Conservation (phyloP, 2,888 invertebrate species). For the Amblyjoppa fuscipennis region DNA sequence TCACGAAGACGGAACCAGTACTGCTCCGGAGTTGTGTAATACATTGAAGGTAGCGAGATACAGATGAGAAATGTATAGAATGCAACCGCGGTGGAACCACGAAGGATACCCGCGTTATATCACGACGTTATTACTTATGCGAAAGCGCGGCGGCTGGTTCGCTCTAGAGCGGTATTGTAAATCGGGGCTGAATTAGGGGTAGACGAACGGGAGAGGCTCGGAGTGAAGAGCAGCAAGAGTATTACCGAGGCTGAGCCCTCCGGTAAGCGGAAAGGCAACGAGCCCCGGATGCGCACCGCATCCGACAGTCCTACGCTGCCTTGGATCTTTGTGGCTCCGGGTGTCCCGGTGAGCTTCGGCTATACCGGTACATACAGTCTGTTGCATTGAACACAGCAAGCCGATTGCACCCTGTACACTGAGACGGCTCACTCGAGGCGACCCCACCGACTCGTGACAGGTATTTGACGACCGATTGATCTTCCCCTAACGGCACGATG, state of each 20-base stretch:
- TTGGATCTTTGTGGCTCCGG: constrained; percentile 19
- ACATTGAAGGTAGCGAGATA: constrained; percentile 12
- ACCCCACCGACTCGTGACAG: constrained; percentile 1
- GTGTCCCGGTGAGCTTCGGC: constrained; percentile 4
- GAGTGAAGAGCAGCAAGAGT: constrained; percentile 13
- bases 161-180: constrained; percentile 48
- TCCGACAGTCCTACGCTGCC: constrained; percentile 39
- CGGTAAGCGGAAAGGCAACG: constrained; percentile 53
- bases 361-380: constrained; percentile 9
- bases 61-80: constrained; percentile 7
- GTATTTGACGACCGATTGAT: constrained; percentile 15
- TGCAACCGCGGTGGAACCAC: constrained; percentile 19
- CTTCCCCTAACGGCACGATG: background rate
- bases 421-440: background rate
- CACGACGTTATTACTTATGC: constrained; percentile 74
- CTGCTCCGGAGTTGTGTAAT: constrained; percentile 1
- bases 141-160: constrained; percentile 45
- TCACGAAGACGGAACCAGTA: constrained; percentile 8
- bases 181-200: constrained; percentile 67
- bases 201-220: constrained; percentile 29
- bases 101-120: constrained; percentile 53
- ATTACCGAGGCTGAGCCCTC: constrained; percentile 25
- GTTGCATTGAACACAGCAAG: constrained; percentile 10
- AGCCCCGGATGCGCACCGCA: constrained; percentile 23
- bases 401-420: constrained; percentile 1